Conservation (phyloP, 1,140 invertebrate genomes). For the Macrobrachium rosenbergii region DNA sequence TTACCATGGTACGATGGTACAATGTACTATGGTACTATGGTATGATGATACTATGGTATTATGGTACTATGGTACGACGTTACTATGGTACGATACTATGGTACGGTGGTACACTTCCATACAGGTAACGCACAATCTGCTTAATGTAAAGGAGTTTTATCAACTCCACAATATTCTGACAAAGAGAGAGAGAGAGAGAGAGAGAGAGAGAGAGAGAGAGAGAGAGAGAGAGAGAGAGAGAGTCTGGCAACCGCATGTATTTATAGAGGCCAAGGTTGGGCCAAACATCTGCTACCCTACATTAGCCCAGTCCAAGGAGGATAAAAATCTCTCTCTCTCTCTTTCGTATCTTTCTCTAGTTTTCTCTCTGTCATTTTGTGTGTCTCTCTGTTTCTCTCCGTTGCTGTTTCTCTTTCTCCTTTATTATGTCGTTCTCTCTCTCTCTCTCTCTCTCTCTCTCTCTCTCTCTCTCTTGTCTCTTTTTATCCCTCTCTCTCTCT, state of each 20-base stretch:
- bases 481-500: too few species aligned
- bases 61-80: too few species aligned
- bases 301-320: too few species aligned
- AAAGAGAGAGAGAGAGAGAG: slow-evolving; percentile 29
- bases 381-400: background rate
- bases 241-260: background rate
- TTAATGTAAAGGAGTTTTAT: background rate
- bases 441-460: slow-evolving; percentile 32
- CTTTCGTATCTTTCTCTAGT: background rate
- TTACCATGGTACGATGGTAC: too few species aligned
- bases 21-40: too few species aligned
- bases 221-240: slow-evolving; percentile 18
- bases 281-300: too few species aligned
- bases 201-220: slow-evolving; percentile 33
- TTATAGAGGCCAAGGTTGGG: background rate
- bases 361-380: background rate
- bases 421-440: too few species aligned
- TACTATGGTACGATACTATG: too few species aligned
- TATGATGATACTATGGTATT: too few species aligned
- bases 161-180: background rate
- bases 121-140: too few species aligned
- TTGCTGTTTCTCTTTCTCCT: slow-evolving; percentile 24
- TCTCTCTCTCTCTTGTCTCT: slow-evolving; percentile 25
- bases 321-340: slow-evolving; percentile 7
- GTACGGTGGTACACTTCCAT: too few species aligned